Evolutionary conservation across 2,888 invertebrate genomes (phyloP), one percentile per base, ranked within the genome.

Genomic region (Serripes groenlandicus): DNA sequence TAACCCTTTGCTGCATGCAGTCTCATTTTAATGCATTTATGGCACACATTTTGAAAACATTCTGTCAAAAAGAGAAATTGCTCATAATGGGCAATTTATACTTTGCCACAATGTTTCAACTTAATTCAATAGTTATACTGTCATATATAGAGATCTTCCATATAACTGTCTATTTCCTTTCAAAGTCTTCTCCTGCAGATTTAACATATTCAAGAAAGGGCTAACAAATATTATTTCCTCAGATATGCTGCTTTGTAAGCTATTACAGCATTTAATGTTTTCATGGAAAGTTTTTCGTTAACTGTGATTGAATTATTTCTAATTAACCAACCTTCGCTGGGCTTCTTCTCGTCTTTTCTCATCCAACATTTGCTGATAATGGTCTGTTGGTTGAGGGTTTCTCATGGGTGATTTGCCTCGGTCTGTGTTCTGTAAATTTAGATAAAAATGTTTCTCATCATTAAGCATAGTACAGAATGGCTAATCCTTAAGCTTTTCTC

Each of bases 321-420:
- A 21, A 23, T 23, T 26, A 62, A 32, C 2, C 15, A 7, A 86
- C 86, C 86, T 75, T 56, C 78, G 69, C 23, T 75, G 75, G 15
- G 81, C 81, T 68, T 86, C 86, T 30, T 78, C 77, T 30, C 81
- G 32, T 7, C 86, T 70, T 68, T 86, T 86, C 81, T 86, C 81
- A 54, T 83, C 74, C 32, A 86, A 54, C 74, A 83, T 83, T 35
- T 83, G 78, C 49, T 78, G 75, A 58, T 86, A 86, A 28, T 85
- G 82, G 60, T 85, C 85, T 2, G 52, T 49, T 9, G 78, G 78
- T 18, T 66, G 73, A 9, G 72, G 81, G 21, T 56, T 64, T 34
- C 69, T 75, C 79, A 76, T 75, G 26, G 83, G 83, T 18, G 81
- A 77, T 54, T 81, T 75, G 5, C 78, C 78, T 35, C 85, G 56